Evolutionary conservation across 2,888 invertebrate species (phyloP).

Genomic region (Drosophila infuscata): DNA sequence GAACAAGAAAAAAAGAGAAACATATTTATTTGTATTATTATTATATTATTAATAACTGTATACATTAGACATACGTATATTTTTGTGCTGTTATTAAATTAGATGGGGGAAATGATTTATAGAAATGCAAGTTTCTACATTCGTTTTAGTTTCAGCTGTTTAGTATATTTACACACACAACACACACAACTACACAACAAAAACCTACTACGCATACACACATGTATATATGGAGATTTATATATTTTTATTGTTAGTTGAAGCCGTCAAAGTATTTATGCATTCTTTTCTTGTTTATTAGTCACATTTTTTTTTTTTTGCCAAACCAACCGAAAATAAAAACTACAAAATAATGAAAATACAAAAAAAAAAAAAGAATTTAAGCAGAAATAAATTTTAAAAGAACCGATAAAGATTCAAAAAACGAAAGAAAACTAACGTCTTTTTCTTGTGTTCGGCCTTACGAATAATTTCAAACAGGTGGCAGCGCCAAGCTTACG

Average conservation of each 20-base stretch:
- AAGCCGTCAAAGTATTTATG: slow-evolving; percentile 58
- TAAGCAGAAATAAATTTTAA: slow-evolving; percentile 42
- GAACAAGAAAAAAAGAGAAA: slow-evolving; percentile 34
- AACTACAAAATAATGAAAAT: slow-evolving; percentile 14
- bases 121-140: slow-evolving; percentile 12
- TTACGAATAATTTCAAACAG: neutral
- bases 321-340: slow-evolving; percentile 39
- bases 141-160: slow-evolving; percentile 42
- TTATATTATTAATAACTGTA: slow-evolving; percentile 16
- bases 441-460: neutral
- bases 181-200: neutral
- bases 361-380: slow-evolving; percentile 13
- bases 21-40: slow-evolving; percentile 53
- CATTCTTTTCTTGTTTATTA: slow-evolving; percentile 40
- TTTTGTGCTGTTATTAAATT: slow-evolving; percentile 60
- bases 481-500: slow-evolving; percentile 25
- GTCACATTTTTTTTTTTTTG: slow-evolving; percentile 18
- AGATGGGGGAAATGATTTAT: slow-evolving; percentile 38
- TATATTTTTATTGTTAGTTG: slow-evolving; percentile 46
- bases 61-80: slow-evolving; percentile 19
- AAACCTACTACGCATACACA: neutral
- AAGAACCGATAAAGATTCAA: slow-evolving; percentile 29
- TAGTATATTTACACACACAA: slow-evolving; percentile 13
- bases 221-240: slow-evolving; percentile 19
- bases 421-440: neutral